Evolutionary conservation across 2,797 vertebrate genomes (phyloP).

Genomic region (Sebastes oblongus): DNA sequence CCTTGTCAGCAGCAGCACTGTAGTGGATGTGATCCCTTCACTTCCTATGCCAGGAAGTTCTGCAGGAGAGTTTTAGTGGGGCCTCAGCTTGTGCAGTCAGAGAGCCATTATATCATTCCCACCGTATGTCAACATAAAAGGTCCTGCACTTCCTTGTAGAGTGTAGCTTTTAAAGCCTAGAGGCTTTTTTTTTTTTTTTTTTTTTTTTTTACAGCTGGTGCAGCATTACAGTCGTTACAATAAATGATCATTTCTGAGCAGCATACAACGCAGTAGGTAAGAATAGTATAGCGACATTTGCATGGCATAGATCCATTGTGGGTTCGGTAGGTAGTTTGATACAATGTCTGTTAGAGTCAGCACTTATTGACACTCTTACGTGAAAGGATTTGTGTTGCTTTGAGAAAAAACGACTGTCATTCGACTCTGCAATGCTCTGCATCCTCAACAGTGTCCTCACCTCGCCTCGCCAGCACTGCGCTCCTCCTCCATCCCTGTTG

Average conservation of each 20-base stretch:
- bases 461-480: conserved; percentile 2
- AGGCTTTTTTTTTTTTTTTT: conserved; percentile 19
- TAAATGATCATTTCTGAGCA: neutral
- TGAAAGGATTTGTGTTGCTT: neutral
- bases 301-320: neutral
- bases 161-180: conserved; percentile 33
- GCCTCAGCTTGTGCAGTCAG: conserved; percentile 39
- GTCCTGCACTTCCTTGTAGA: conserved; percentile 43
- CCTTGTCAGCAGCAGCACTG: conserved; percentile 35
- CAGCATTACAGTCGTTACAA: neutral
- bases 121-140: conserved; percentile 53
- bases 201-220: conserved; percentile 16
- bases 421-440: conserved; percentile 8
- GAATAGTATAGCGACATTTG: neutral
- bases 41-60: conserved; percentile 65
- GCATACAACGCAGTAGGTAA: neutral
- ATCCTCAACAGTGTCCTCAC: conserved; percentile 28
- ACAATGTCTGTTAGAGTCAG: neutral
- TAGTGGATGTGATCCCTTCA: conserved; percentile 32
- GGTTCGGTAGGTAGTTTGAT: neutral
- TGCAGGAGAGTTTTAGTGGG: conserved; percentile 34
- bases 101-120: conserved; percentile 59
- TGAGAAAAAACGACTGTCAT: neutral
- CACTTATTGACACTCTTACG: conserved; percentile 5
- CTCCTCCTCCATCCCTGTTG: conserved; percentile 27